Evolutionary conservation across 2,888 invertebrate genomes (phyloP).

Genomic region (Coenonympha arcania): DNA sequence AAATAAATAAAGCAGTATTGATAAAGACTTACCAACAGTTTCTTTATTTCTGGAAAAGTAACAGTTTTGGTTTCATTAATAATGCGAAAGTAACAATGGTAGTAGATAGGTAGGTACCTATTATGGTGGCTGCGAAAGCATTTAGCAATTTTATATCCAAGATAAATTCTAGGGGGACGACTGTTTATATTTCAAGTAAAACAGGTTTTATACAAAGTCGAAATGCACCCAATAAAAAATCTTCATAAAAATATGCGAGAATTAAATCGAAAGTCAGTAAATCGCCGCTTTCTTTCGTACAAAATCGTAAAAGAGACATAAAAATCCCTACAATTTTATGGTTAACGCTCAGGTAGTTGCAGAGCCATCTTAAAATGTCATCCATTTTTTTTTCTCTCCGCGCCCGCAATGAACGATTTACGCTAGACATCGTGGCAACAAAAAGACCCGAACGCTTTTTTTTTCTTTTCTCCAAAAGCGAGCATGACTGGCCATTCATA

Average conservation of each 20-base stretch:
- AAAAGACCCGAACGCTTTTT: slow-evolving; percentile 40
- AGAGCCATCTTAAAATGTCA: slow-evolving; percentile 42
- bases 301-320: slow-evolving; percentile 29
- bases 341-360: slow-evolving; percentile 44
- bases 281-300: slow-evolving; percentile 21
- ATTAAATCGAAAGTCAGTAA: slow-evolving; percentile 7
- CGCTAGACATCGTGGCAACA: slow-evolving; percentile 67
- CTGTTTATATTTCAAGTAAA: too few species aligned
- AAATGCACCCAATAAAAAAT: background rate
- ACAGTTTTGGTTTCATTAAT: background rate
- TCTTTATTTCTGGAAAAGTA: background rate
- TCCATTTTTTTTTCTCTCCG: slow-evolving; percentile 46
- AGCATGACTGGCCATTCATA: slow-evolving; percentile 59
- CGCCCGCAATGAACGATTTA: slow-evolving; percentile 63
- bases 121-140: too few species aligned
- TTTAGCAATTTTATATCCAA: too few species aligned
- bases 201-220: too few species aligned
- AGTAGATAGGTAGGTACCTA: too few species aligned
- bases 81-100: too few species aligned
- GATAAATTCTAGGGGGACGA: too few species aligned
- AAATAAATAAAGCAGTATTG: too few species aligned
- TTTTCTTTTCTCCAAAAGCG: slow-evolving; percentile 43
- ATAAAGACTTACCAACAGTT: too few species aligned
- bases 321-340: slow-evolving; percentile 29
- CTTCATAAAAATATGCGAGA: background rate